Conservation (phyloP, 2,888 invertebrate genomes). For the Polymixis flavicincta region DNA sequence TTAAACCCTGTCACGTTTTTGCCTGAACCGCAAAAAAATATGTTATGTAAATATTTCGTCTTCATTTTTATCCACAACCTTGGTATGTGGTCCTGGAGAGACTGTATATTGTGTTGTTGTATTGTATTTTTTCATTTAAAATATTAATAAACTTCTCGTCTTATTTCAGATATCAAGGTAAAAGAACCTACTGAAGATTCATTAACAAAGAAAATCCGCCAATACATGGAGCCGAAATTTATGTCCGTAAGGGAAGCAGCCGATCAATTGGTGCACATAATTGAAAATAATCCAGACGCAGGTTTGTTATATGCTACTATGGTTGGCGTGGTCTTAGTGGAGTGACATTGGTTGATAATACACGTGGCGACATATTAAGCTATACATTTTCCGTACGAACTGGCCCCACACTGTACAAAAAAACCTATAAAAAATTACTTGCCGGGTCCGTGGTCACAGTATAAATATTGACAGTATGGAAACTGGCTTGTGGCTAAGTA, state of each 20-base stretch:
- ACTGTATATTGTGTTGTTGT: too few relatives aligned
- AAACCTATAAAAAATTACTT: neutral
- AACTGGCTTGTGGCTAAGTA: too few relatives aligned
- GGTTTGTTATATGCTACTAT: conserved; percentile 70
- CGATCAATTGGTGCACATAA: conserved; percentile 94
- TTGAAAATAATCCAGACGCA: conserved; percentile 87
- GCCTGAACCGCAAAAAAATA: too few relatives aligned
- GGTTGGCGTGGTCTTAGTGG: neutral
- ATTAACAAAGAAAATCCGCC: conserved; percentile 96
- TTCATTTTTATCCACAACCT: too few relatives aligned
- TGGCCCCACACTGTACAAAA: neutral
- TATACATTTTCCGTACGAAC: neutral
- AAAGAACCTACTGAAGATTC: conserved; percentile 99
- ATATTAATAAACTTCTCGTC: neutral
- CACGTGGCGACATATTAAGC: neutral
- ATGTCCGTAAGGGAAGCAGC: conserved; percentile 98
- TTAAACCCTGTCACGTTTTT: too few relatives aligned
- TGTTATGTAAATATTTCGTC: too few relatives aligned
- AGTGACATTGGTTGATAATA: neutral
- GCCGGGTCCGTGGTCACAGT: neutral
- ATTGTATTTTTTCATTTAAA: neutral
- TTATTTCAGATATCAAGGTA: conserved; percentile 97
- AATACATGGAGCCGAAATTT: conserved; percentile 98
- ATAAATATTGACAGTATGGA: too few relatives aligned
- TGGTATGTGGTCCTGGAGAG: too few relatives aligned